These are phyloP conservation scores for Lepidiolamprologus cunningtoni DNA, from an alignment of 2,113 vertebrate genomes.

Conservation along the genomic window DNA sequence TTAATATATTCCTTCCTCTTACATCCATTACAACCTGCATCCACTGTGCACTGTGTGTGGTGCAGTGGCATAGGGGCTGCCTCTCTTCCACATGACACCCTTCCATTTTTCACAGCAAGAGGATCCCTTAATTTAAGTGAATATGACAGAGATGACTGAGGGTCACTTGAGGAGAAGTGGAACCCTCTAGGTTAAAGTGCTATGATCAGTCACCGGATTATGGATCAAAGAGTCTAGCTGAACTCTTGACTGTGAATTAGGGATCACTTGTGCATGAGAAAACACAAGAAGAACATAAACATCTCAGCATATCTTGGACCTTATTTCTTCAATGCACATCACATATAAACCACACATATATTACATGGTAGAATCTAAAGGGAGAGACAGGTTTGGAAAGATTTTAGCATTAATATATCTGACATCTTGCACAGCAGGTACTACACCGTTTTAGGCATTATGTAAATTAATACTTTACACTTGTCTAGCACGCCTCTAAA, in stretches of 20 bases:
- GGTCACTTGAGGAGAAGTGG: constrained; percentile 36
- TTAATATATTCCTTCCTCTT: neutral
- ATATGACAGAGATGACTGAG: constrained; percentile 35
- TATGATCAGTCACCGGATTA: constrained; percentile 45
- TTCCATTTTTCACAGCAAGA: constrained; percentile 44
- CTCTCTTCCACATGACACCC: neutral
- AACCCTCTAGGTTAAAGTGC: constrained; percentile 36
- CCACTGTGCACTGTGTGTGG: neutral
- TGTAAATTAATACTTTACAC: neutral
- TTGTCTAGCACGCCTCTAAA: neutral
- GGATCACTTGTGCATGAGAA: neutral
- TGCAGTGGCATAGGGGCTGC: neutral
- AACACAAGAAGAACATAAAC: neutral
- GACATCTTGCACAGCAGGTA: neutral
- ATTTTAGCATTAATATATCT: constrained; percentile 12
- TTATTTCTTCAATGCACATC: neutral
- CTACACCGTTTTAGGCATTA: neutral
- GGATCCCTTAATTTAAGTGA: constrained; percentile 38
- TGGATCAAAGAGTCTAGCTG: constrained; percentile 21
- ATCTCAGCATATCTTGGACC: neutral
- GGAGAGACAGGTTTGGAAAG: neutral
- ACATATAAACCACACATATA: neutral
- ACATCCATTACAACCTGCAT: neutral
- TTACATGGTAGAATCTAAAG: neutral
- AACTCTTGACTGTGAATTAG: neutral